Evolutionary conservation across 2,888 invertebrate species (phyloP), one percentile per base, ranked within the genome.

Genomic region (Melipona beecheii): DNA sequence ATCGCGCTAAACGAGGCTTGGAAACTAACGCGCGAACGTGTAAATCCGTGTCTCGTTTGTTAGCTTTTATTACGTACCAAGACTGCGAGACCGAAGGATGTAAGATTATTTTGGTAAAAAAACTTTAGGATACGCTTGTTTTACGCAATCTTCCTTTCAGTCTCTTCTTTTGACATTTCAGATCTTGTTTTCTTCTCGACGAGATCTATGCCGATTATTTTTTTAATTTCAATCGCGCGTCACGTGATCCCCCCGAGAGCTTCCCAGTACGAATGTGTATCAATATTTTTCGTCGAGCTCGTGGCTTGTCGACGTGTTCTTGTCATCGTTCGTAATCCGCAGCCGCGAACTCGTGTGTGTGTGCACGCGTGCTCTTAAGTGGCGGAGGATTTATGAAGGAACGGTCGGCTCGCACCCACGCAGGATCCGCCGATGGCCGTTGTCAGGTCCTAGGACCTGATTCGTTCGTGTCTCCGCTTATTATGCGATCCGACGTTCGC

Each of bases 301-400:
- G 75, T 52, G 54, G 52, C 52, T 56, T 68, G 75, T 70, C 74
- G 56, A 21, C 49, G 74, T 64, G 74, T 64, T 65, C 77, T 62
- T 71, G 73, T 78, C 79, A 79, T 71, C 81, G 69, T 58, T 74
- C 36, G 60, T 74, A 65, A 73, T 73, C 31, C 43, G 1, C 5
- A 43, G 9, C 65, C 19, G 64, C 9, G 65, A 56, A 43, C 36
- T 64, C 58, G 78, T 27, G 65, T 43, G 54, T 43, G 54, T 19
- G 13, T 21, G 21, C 31, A 36, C 36, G 15, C 36, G 84, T 73
- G 74, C 56, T 75, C 74, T 66, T 79, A 86, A 89, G 75, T 86
- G 49, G 49, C 27, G n/a, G 71, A 88, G 85, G 89, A 92, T 92
- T 91, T 92, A 92, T 91, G 90, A 90, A 91, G 87, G 88, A 80